Conservation (phyloP, 2,797 vertebrate species). For the Galago senegalensis region DNA sequence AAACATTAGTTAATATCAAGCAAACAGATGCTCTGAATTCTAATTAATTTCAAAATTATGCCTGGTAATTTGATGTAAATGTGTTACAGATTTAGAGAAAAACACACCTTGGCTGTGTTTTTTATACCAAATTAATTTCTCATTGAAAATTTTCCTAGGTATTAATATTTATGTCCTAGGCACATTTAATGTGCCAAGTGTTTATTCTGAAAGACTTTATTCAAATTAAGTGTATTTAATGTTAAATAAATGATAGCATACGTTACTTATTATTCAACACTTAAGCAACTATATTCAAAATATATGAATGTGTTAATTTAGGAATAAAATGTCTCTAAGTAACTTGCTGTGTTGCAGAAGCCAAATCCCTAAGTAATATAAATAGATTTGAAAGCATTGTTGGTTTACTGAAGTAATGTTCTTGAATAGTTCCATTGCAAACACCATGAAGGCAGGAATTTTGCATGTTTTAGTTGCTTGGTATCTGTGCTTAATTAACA, state of each 20-base stretch:
- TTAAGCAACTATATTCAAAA: conserved; percentile 78
- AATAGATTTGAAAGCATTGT: neutral
- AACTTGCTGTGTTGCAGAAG: conserved; percentile 31
- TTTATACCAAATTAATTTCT: conserved; percentile 80
- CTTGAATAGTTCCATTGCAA: conserved; percentile 30
- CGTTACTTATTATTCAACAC: conserved; percentile 78
- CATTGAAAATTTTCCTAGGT: conserved; percentile 76
- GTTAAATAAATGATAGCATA: conserved; percentile 80
- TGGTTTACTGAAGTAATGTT: neutral
- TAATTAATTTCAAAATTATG: conserved; percentile 87
- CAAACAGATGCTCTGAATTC: conserved; percentile 81
- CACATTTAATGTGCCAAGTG: conserved; percentile 67
- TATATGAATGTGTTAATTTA: conserved; percentile 66
- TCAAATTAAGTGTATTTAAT: conserved; percentile 80
- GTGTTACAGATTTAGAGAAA: conserved; percentile 82
- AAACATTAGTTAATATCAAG: conserved; percentile 82
- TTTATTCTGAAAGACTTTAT: conserved; percentile 80
- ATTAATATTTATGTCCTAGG: conserved; percentile 83
- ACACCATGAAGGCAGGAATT: conserved; percentile 28
- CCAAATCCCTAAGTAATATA: neutral
- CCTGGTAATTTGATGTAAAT: conserved; percentile 85
- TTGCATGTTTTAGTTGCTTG: conserved; percentile 14
- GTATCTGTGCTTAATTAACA: conserved; percentile 11
- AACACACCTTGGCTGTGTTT: conserved; percentile 61
- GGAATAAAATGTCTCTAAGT: conserved; percentile 61